A percentile compares a stretch with the other conserved stretches of the same genome.
phyloP scores from a whole-genome alignment of 2,113 vertebrate species.

The Rhea pennata region DNA sequence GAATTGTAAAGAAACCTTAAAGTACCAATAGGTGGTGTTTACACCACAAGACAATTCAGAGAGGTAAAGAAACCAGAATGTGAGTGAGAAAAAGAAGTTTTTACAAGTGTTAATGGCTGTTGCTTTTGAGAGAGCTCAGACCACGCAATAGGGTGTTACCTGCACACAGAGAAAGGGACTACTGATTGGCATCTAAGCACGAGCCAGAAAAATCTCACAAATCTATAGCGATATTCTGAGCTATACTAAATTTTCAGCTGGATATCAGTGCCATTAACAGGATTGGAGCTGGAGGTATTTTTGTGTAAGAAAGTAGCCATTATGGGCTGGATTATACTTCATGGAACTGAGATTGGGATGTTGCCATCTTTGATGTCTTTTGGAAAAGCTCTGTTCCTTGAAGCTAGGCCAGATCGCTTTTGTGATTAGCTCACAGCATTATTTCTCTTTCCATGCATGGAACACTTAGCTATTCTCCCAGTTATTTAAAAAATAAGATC shows the following conservation, averaged over 20 bases:
- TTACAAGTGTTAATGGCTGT: background rate
- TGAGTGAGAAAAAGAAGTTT: background rate
- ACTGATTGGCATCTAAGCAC: fast-evolving
- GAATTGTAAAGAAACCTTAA: background rate
- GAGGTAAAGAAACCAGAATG: background rate
- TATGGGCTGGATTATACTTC: background rate
- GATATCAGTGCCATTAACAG: background rate
- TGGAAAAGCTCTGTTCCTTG: background rate
- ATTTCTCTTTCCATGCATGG: background rate
- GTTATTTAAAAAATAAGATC: background rate
- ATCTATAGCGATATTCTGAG: background rate
- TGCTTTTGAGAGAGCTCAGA: background rate
- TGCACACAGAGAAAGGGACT: background rate
- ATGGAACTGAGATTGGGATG: background rate
- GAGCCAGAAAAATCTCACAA: background rate
- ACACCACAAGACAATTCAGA: background rate
- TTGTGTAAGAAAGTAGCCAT: background rate
- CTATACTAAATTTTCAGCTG: background rate
- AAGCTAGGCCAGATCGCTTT: background rate
- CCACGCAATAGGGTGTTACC: background rate
- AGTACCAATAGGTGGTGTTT: background rate
- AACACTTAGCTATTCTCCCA: background rate
- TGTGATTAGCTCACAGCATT: background rate
- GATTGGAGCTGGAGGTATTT: background rate
- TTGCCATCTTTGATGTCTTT: background rate